Conservation (phyloP, 1,140 invertebrate genomes). For the Cotesia vestalis region DNA sequence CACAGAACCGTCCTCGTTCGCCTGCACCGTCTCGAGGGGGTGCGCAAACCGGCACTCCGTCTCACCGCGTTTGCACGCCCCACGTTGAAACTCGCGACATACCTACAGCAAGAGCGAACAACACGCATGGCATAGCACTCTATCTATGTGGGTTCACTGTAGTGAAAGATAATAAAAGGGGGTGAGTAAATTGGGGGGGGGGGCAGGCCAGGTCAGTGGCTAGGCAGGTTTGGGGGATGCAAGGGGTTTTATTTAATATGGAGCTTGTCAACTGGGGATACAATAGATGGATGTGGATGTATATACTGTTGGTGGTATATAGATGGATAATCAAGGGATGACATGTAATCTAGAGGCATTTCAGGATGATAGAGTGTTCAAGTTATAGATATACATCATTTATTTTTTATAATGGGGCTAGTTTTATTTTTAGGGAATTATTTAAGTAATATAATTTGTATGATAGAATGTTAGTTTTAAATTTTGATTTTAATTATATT, state of each 20-base stretch:
- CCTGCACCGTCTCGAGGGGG: slow-evolving; percentile 91
- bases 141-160: slow-evolving; percentile 57
- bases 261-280: slow-evolving; percentile 15
- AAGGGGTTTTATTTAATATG: slow-evolving; percentile 15
- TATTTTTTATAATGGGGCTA: no score
- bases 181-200: slow-evolving; percentile 10
- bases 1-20: slow-evolving; percentile 94
- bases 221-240: neutral
- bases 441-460: no score
- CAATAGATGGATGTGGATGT: neutral
- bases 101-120: slow-evolving; percentile 79
- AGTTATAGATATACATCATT: no score
- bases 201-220: neutral
- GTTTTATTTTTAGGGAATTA: no score
- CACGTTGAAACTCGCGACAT: slow-evolving; percentile 97
- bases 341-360: no score
- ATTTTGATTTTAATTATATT: no score
- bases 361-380: no score
- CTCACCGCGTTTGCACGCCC: slow-evolving; percentile 94
- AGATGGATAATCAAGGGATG: no score
- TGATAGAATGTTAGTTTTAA: no score
- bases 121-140: slow-evolving; percentile 66
- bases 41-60: slow-evolving; percentile 97
- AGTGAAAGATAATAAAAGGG: slow-evolving; percentile 5
- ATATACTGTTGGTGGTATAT: neutral